These are phyloP conservation scores for Apocrypta bakeri DNA, from an alignment of 1,140 invertebrate species.

Conservation along the genomic window DNA sequence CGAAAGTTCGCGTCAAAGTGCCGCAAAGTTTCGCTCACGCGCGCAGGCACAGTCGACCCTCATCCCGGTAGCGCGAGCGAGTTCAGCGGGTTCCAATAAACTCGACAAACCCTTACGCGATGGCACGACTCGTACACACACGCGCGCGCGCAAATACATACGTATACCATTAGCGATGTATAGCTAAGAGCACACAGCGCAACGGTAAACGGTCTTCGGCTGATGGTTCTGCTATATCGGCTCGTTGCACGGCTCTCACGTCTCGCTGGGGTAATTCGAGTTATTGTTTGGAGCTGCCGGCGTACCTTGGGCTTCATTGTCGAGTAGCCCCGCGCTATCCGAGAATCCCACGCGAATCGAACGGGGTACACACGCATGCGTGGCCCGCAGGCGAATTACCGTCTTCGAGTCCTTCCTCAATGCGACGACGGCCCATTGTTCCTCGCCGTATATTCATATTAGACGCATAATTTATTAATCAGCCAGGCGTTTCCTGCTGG, in stretches of 20 bases:
- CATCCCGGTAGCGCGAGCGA: background rate
- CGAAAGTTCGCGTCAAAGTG: background rate
- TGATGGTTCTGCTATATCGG: no score
- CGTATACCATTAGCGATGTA: background rate
- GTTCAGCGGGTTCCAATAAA: background rate
- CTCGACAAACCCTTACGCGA: background rate
- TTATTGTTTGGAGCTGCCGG: constrained; percentile 10
- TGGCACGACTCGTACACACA: no score
- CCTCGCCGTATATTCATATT: background rate
- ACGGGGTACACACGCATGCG: background rate
- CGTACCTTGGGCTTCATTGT: background rate
- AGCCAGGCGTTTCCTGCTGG: no score
- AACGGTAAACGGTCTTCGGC: background rate
- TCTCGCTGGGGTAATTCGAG: constrained; percentile 28
- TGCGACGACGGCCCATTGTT: no score
- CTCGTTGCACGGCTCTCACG: background rate
- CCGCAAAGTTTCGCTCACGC: background rate
- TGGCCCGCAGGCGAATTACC: no score
- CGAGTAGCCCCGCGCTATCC: background rate
- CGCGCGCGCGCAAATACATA: background rate
- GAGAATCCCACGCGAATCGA: constrained; percentile 12
- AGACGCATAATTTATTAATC: background rate
- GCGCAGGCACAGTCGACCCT: background rate
- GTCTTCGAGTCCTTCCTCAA: no score
- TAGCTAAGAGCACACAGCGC: background rate